phyloP scores from a whole-genome alignment of 2,113 vertebrate species.

The Aplodontia rufa region DNA sequence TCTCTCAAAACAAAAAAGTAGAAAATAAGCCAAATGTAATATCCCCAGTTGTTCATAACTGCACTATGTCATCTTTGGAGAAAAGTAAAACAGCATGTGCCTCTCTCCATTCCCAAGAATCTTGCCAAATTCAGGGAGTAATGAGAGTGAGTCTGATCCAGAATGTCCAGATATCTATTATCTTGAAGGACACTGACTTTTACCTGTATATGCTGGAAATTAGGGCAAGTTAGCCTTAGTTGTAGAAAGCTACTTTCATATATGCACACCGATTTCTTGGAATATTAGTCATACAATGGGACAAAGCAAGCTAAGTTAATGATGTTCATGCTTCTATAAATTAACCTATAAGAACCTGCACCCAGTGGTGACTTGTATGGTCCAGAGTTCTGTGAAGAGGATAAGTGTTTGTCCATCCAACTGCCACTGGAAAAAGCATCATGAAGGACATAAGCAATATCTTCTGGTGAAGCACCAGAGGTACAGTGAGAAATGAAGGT shows the following conservation, averaged over 20 bases:
- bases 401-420: neutral
- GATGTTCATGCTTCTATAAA: neutral
- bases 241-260: neutral
- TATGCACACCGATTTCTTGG: neutral
- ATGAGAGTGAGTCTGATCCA: neutral
- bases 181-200: neutral
- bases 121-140: neutral
- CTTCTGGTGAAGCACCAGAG: too few relatives aligned
- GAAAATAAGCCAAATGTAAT: neutral
- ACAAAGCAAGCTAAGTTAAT: neutral
- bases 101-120: neutral
- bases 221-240: neutral
- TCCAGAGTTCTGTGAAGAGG: neutral
- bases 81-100: neutral
- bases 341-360: neutral
- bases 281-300: neutral
- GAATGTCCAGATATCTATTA: neutral
- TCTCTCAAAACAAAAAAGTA: conserved; percentile 6
- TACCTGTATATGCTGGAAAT: neutral
- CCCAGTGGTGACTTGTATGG: neutral
- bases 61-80: neutral
- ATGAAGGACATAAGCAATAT: too few relatives aligned
- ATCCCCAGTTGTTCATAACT: neutral
- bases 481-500: neutral
- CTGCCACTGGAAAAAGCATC: too few relatives aligned